A percentile compares a stretch with the other conserved stretches of the same genome.
phyloP scores from a whole-genome alignment of 2,888 invertebrate species.

The Mythimna vitellina region DNA sequence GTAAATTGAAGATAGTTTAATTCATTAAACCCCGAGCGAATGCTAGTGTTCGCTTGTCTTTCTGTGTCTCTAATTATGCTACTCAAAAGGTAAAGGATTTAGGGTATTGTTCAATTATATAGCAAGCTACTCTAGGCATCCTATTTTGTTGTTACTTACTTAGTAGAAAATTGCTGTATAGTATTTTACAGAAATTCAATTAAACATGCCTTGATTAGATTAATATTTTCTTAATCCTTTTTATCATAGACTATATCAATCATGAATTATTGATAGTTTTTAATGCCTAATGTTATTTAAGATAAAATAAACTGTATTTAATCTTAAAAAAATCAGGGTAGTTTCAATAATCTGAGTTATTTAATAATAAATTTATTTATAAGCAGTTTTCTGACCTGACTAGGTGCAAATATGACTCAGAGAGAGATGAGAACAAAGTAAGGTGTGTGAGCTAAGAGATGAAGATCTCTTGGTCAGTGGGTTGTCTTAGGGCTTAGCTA shows the following conservation, averaged over 20 bases:
- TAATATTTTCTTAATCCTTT: slow-evolving; percentile 9
- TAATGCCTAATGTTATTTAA: neutral
- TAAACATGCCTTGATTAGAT: slow-evolving; percentile 29
- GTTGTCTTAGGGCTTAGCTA: neutral
- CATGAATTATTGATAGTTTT: slow-evolving; percentile 28
- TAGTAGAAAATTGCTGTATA: neutral
- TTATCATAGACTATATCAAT: slow-evolving; percentile 42
- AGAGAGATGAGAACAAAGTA: too few species aligned
- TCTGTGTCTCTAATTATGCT: too few species aligned
- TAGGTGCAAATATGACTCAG: too few species aligned
- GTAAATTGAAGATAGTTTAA: too few species aligned
- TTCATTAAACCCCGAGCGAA: neutral
- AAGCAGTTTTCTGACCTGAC: too few species aligned
- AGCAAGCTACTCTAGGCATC: too few species aligned
- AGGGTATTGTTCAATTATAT: too few species aligned
- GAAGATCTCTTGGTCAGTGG: too few species aligned
- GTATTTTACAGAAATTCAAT: neutral
- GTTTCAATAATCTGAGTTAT: neutral
- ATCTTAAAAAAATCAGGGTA: slow-evolving; percentile 11
- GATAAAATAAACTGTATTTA: neutral
- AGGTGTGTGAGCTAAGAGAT: too few species aligned
- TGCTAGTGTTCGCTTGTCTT: too few species aligned
- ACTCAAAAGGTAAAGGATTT: too few species aligned
- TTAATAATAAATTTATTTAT: too few species aligned
- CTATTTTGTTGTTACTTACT: neutral